Percentiles rank a stretch among this genome's conserved stretches.
Evolutionary conservation across 1,140 invertebrate species (phyloP).

Genomic region (Lanistes nyassanus): DNA sequence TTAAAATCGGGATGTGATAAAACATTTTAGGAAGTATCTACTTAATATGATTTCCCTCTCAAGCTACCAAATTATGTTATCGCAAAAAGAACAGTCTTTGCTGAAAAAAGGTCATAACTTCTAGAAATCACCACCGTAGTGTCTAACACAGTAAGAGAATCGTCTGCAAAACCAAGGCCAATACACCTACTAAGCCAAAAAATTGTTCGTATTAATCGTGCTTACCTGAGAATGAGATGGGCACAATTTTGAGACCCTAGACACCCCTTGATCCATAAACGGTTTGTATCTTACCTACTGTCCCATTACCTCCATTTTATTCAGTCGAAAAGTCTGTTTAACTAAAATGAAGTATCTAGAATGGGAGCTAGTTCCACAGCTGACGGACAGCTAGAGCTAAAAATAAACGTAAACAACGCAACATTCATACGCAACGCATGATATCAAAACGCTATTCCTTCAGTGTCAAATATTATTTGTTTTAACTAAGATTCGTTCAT

Average conservation of each 20-base stretch:
- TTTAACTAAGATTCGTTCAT: too few relatives aligned
- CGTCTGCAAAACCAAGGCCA: conserved; percentile 17
- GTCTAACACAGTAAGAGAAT: neutral
- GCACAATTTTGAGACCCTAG: conserved; percentile 32
- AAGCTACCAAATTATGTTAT: too few relatives aligned
- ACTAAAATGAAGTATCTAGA: conserved; percentile 29
- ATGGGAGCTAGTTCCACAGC: conserved; percentile 24
- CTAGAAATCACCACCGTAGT: too few relatives aligned
- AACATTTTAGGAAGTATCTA: too few relatives aligned
- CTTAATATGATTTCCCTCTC: too few relatives aligned
- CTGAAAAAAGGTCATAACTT: too few relatives aligned
- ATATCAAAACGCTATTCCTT: neutral
- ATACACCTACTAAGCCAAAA: conserved; percentile 31
- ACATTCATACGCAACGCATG: conserved; percentile 7
- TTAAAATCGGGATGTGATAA: too few relatives aligned
- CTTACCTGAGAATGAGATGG: conserved; percentile 26
- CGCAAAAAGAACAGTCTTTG: too few relatives aligned
- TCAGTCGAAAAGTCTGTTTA: conserved; percentile 31
- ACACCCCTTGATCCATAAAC: conserved; percentile 46
- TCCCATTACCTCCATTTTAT: conserved; percentile 38
- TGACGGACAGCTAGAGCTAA: conserved; percentile 14
- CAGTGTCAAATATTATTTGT: neutral
- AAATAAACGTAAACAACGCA: conserved; percentile 13
- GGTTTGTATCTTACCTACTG: conserved; percentile 44
- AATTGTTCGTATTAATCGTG: conserved; percentile 38